phyloP scores from a whole-genome alignment of 64 coral and sea anemone genomes.

The Cladopsammia gracilis region DNA sequence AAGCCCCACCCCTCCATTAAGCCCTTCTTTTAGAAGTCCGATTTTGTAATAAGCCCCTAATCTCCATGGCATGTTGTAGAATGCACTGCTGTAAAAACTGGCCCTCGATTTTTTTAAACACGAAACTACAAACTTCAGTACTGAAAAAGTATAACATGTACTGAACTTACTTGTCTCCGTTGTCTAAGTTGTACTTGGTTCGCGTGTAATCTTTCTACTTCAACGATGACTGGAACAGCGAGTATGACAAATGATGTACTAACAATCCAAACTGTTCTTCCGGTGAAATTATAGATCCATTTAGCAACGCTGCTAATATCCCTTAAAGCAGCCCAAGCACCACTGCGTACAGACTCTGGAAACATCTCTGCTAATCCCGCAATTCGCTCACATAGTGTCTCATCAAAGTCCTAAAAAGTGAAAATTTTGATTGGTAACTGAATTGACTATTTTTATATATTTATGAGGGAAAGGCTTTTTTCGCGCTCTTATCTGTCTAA shows the following conservation, averaged over 20 bases:
- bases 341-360: slow-evolving; percentile 85
- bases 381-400: slow-evolving; percentile 83
- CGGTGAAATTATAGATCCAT: slow-evolving; percentile 84
- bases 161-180: slow-evolving; percentile 87
- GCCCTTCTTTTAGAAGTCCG: too few relatives aligned
- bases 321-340: slow-evolving; percentile 31
- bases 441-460: too few relatives aligned
- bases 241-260: slow-evolving; percentile 95
- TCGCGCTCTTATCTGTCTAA: too few relatives aligned
- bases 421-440: too few relatives aligned
- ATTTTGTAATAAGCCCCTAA: too few relatives aligned
- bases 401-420: slow-evolving; percentile 65
- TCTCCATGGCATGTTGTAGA: too few relatives aligned
- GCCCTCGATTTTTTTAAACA: too few relatives aligned
- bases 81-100: too few relatives aligned
- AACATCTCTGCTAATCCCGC: slow-evolving; percentile 94
- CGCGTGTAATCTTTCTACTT: slow-evolving; percentile 92
- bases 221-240: slow-evolving; percentile 93
- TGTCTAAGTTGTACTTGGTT: slow-evolving; percentile 93
- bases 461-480: too few relatives aligned
- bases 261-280: slow-evolving; percentile 87
- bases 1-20: too few relatives aligned
- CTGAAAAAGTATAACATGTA: too few relatives aligned
- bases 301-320: slow-evolving; percentile 77
- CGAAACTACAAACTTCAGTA: too few relatives aligned